Evolutionary conservation across 1,140 invertebrate species (phyloP).

Genomic region (Apis cerana): DNA sequence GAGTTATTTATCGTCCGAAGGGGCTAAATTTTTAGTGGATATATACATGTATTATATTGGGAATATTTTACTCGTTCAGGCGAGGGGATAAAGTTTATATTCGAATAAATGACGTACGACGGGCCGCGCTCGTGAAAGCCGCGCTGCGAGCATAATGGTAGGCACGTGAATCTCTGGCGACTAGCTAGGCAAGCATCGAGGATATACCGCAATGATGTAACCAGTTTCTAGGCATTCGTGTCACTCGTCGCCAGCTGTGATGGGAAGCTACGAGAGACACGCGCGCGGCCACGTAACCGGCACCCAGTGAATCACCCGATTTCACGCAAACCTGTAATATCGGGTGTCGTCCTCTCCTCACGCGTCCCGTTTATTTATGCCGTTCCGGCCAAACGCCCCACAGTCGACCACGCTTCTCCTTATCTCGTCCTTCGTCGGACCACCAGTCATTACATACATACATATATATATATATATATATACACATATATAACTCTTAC

Average conservation of each 20-base stretch:
- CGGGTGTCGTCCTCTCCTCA: conserved; percentile 37
- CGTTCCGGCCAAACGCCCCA: background rate
- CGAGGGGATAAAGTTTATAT: too few relatives aligned
- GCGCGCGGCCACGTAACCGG: conserved; percentile 34
- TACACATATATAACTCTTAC: too few relatives aligned
- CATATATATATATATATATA: too few relatives aligned
- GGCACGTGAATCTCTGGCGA: conserved; percentile 43
- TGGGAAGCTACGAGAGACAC: conserved; percentile 52
- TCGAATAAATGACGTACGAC: too few relatives aligned
- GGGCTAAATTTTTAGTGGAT: too few relatives aligned
- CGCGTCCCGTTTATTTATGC: background rate
- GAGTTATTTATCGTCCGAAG: too few relatives aligned
- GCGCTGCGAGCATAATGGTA: background rate
- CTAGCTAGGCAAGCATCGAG: conserved; percentile 23
- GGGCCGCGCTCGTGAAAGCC: background rate
- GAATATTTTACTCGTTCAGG: too few relatives aligned
- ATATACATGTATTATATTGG: too few relatives aligned
- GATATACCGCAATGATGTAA: conserved; percentile 59
- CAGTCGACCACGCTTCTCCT: background rate
- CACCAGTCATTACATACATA: background rate
- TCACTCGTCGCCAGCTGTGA: conserved; percentile 56
- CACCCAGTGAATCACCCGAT: conserved; percentile 54
- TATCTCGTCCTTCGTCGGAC: background rate
- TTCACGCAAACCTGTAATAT: conserved; percentile 53
- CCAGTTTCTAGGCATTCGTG: conserved; percentile 65